Conservation (phyloP, 2,113 vertebrate genomes). For the Phoxinus phoxinus region DNA sequence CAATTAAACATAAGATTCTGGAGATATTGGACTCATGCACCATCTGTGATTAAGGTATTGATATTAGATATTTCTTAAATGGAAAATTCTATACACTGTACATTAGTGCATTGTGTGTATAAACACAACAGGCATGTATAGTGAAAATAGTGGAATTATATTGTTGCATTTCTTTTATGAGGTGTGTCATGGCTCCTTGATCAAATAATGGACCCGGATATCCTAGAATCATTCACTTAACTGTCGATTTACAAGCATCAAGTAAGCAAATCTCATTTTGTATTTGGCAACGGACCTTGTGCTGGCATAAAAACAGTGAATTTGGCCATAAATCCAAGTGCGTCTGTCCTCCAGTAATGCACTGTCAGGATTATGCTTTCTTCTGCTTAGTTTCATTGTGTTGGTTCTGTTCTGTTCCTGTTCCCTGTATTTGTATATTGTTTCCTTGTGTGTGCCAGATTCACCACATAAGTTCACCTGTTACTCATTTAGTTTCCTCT, state of each 20-base stretch:
- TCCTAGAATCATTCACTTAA: constrained; percentile 5
- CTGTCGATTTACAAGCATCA: constrained; percentile 11
- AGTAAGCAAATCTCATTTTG: constrained; percentile 21
- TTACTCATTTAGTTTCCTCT: too few species aligned
- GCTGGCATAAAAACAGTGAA: constrained; percentile 17
- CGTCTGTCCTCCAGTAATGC: neutral
- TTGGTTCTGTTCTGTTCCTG: too few species aligned
- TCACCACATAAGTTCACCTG: too few species aligned
- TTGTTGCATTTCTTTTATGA: neutral
- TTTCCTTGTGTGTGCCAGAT: too few species aligned
- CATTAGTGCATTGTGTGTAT: neutral
- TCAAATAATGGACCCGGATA: neutral
- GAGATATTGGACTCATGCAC: constrained; percentile 2
- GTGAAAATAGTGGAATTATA: neutral
- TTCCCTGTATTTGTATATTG: too few species aligned
- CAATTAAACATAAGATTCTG: neutral
- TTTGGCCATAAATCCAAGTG: neutral
- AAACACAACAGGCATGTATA: neutral
- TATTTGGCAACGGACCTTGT: neutral
- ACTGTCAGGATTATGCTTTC: neutral
- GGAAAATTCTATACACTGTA: neutral
- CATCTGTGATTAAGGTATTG: neutral
- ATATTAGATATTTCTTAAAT: neutral
- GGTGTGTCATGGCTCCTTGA: neutral
- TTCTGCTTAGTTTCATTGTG: too few species aligned